Evolutionary conservation across 2,797 vertebrate genomes (phyloP).

Genomic region (Yasuhikotakia modesta): DNA sequence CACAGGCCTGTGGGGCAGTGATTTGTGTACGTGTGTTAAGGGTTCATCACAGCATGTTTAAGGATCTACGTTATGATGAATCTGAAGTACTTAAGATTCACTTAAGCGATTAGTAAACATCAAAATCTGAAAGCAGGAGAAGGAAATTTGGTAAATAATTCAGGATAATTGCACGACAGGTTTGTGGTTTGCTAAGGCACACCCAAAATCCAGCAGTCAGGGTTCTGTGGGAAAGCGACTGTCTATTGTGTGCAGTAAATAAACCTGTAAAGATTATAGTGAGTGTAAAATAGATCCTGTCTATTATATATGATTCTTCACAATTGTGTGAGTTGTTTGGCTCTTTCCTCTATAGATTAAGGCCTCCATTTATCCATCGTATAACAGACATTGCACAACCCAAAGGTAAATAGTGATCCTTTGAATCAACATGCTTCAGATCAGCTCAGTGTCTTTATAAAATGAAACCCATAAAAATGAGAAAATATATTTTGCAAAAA

Average conservation of each 20-base stretch:
- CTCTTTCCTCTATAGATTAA: neutral
- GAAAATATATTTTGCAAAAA: no score
- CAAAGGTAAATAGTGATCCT: neutral
- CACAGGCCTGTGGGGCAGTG: neutral
- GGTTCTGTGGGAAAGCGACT: neutral
- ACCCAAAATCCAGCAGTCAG: neutral
- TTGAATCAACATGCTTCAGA: neutral
- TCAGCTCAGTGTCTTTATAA: no score
- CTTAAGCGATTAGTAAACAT: neutral
- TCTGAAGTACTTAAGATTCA: neutral
- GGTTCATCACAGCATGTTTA: neutral
- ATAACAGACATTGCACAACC: neutral
- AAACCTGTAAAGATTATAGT: neutral
- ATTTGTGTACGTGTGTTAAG: neutral
- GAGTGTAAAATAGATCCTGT: conserved; percentile 7
- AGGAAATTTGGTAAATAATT: neutral
- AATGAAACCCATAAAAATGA: no score
- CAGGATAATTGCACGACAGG: neutral
- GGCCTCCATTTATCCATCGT: neutral
- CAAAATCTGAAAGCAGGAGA: neutral
- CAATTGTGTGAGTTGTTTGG: neutral
- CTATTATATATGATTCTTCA: neutral
- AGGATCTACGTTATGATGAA: neutral
- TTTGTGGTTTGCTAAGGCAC: neutral
- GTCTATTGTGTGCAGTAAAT: conserved; percentile 7